Base-by-base conservation (phyloP, 2,888 invertebrate genomes). In the Trisateles emortualis region DNA sequence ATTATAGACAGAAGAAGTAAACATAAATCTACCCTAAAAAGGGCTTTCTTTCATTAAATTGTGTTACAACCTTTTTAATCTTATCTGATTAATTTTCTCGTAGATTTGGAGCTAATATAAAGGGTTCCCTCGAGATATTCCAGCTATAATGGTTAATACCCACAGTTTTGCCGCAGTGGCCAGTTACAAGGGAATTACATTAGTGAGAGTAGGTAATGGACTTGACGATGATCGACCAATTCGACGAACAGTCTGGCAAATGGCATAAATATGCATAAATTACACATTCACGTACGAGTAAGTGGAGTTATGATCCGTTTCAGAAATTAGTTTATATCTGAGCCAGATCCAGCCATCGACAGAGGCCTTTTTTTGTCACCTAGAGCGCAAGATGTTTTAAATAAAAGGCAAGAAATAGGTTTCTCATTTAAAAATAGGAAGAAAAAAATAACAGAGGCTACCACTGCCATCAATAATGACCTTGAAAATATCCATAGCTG, bases 31-130 rank as follows among this genome's bases (percentile, higher is more conserved):
- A 32, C 11, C 3, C 3, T 11, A 2, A 4, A 0, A 19, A 19
- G 4, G 5, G 1, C 11, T 11, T 11, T 32, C 11, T 13, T 32
- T 8, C 13, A 14, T 14, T 16, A 9, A 6, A 6, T 9, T 14
- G 3, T 29, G 33, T 14, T 33, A 33, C 14, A 33, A 19, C 1
- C 1, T 36, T 19, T 16, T 36, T 36, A 19, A 6, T 36, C 10
- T 36, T 17, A 36, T 19, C 36, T 36, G 36, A 19, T 36, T 36
- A 17, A 36, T 36, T 36, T 36, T n/a, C 36, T 36, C 3, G 19
- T 19, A 19, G 35, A 16, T 35, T 35, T 19, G 4, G 8, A 16
- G 14, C 10, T 3, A n/a, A 33, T 8, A 19, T 19, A 36, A 19
- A 16, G 36, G 14, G 10, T 36, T 11, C 14, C 39, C n/a, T 11